Evolutionary conservation across 2,888 invertebrate genomes (phyloP).

Genomic region (Ariolimax columbianus): DNA sequence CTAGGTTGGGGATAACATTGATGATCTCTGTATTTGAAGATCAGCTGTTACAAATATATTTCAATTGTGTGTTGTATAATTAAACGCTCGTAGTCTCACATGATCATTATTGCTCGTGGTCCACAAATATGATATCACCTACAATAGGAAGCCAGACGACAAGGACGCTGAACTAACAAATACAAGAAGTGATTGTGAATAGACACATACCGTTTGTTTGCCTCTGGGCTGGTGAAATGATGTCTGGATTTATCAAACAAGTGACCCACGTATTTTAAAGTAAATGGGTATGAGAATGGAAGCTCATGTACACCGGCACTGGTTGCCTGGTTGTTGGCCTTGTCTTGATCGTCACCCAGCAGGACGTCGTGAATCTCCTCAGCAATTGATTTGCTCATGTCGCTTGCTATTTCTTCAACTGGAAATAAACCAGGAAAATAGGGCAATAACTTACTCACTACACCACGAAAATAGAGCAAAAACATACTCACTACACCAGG

Average conservation of each 20-base stretch:
- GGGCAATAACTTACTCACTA: too few species aligned
- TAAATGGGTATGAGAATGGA: slow-evolving; percentile 53
- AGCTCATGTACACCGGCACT: slow-evolving; percentile 17
- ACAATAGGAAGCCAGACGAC: too few species aligned
- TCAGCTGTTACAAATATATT: too few species aligned
- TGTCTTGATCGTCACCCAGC: slow-evolving; percentile 6
- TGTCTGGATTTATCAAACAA: slow-evolving; percentile 52
- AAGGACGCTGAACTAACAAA: too few species aligned
- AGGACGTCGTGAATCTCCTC: slow-evolving; percentile 50
- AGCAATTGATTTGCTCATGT: slow-evolving; percentile 49
- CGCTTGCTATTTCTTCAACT: slow-evolving; percentile 44
- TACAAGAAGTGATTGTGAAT: too few species aligned
- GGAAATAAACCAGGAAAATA: not conserved
- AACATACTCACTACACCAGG: not conserved
- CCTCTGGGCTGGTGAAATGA: slow-evolving; percentile 13
- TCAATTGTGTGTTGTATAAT: too few species aligned
- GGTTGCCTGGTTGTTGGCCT: slow-evolving; percentile 12
- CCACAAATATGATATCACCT: too few species aligned
- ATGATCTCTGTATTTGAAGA: too few species aligned
- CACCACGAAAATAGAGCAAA: too few species aligned
- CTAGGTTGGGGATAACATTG: too few species aligned
- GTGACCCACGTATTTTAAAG: slow-evolving; percentile 52
- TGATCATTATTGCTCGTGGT: too few species aligned
- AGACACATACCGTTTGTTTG: not conserved
- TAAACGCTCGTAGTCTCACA: too few species aligned